phyloP scores from a whole-genome alignment of 2,797 vertebrate genomes.

The Oreortyx pictus region DNA sequence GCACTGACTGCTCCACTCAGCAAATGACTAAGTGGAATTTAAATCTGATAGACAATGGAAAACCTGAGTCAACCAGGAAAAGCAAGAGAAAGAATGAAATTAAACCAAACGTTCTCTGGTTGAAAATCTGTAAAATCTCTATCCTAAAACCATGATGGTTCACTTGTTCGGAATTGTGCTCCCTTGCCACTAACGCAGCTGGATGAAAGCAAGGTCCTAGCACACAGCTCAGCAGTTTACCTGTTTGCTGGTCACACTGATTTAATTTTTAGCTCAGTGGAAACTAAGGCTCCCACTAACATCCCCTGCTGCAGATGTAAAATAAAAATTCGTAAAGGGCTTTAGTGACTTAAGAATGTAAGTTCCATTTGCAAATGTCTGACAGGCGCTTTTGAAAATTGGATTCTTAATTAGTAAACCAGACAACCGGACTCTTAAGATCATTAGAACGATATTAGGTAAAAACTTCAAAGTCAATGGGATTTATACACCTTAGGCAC shows the following conservation, averaged over 20 bases:
- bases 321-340: neutral
- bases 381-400: neutral
- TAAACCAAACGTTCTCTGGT: neutral
- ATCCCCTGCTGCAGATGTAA: neutral
- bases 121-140: neutral
- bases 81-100: neutral
- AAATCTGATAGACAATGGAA: neutral
- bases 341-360: neutral
- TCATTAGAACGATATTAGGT: conserved; percentile 45
- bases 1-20: neutral
- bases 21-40: neutral
- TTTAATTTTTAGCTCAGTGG: neutral
- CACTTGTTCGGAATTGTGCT: neutral
- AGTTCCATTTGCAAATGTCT: conserved; percentile 4
- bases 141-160: neutral
- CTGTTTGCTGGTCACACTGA: neutral
- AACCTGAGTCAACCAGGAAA: neutral
- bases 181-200: neutral
- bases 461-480: conserved; percentile 45
- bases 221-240: neutral
- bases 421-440: conserved; percentile 45
- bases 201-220: neutral
- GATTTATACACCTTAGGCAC: conserved; percentile 41
- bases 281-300: neutral
- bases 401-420: conserved; percentile 32